Evolutionary conservation across 2,113 vertebrate genomes (phyloP).

Genomic region (Grus americana): DNA sequence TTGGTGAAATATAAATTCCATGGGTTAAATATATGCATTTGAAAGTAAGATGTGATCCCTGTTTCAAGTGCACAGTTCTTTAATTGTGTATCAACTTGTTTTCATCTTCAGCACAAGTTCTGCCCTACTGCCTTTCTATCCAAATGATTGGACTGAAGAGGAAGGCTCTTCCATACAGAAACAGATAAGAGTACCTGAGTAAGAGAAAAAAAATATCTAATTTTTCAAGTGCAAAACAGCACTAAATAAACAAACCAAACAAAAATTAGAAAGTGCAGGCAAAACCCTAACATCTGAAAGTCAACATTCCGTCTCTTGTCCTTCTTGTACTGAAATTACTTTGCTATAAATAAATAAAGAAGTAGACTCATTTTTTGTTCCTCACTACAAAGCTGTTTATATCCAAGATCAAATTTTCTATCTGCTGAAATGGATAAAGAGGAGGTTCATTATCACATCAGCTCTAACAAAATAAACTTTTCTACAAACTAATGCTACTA

Average conservation of each 20-base stretch:
- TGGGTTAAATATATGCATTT: not conserved
- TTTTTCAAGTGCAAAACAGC: not conserved
- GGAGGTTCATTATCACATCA: conserved; percentile 36
- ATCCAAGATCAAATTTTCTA: conserved; percentile 9
- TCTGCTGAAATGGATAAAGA: conserved; percentile 25
- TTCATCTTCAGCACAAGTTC: not conserved
- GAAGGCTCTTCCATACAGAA: not conserved
- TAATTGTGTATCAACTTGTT: not conserved
- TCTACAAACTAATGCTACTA: not conserved
- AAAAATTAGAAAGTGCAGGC: not conserved
- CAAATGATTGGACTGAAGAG: not conserved
- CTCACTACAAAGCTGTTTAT: not conserved
- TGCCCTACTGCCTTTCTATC: not conserved
- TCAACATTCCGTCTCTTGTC: not conserved
- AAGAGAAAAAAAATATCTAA: not conserved
- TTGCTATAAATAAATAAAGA: not conserved
- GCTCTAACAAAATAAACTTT: conserved; percentile 34
- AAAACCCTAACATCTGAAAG: not conserved
- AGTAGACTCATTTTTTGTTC: not conserved
- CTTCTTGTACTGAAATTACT: not conserved
- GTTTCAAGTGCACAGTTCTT: not conserved
- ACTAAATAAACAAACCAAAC: not conserved
- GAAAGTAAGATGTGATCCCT: not conserved
- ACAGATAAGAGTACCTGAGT: not conserved
- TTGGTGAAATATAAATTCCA: not conserved